These are phyloP conservation scores for Bubo blakistoni DNA, from an alignment of 2,113 vertebrate species.

Conservation along the genomic window DNA sequence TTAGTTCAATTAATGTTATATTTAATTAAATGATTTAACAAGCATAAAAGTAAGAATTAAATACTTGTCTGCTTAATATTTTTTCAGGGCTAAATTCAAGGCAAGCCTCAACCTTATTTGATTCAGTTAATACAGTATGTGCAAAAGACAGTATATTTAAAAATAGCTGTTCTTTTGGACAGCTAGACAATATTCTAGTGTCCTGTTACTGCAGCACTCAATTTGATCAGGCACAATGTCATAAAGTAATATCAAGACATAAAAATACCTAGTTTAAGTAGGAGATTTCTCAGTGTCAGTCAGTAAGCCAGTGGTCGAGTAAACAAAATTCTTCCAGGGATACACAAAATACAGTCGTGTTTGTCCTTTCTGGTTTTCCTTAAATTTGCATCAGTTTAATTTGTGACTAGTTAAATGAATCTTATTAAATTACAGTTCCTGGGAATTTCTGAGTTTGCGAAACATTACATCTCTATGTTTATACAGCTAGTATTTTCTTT, in stretches of 20 bases:
- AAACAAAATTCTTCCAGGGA: neutral
- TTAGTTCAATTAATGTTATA: neutral
- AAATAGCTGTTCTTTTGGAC: neutral
- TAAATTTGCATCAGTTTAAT: neutral
- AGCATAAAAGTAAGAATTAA: conserved; percentile 11
- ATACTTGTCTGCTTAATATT: neutral
- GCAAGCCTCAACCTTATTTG: neutral
- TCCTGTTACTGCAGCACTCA: neutral
- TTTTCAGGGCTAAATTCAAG: conserved; percentile 6
- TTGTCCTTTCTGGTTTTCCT: neutral
- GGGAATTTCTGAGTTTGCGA: neutral
- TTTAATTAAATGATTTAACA: conserved; percentile 41
- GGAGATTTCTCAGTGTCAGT: neutral
- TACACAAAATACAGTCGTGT: neutral
- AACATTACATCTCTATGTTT: neutral
- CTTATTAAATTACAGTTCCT: neutral
- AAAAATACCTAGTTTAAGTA: neutral
- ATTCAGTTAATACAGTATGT: neutral
- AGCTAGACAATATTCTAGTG: neutral
- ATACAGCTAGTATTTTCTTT: neutral
- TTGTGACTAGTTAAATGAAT: conserved; percentile 16
- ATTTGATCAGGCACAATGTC: neutral
- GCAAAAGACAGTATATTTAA: neutral
- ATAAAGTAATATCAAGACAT: neutral
- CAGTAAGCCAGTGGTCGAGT: neutral